Base-by-base conservation (phyloP, 2,888 invertebrate genomes). In the Parasteatoda lunata region DNA sequence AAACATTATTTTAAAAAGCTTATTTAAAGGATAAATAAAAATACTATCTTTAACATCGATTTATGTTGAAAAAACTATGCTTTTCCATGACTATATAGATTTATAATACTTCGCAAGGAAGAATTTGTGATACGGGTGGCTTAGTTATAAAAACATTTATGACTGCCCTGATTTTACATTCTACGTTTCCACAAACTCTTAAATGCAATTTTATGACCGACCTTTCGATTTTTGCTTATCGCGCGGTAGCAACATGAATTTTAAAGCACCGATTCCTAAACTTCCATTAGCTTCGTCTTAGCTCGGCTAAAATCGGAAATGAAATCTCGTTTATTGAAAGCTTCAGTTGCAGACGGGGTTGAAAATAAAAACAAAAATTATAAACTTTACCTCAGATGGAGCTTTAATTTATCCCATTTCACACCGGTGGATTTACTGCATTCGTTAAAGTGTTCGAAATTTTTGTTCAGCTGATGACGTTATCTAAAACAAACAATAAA, bases 301-400 rank as follows among this genome's bases (percentile, higher is more conserved):
- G 64, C 75, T 54, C 64, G 48, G 45, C 66, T 51, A 8, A 69
- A 73, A 80, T 85, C 80, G 77, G 51, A 72, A 80, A 85, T 85
- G 54, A 66, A 85, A 85, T 77, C 80, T 85, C 77, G 80, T 80
- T 85, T 85, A 85, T 80, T 77, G 85, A 73, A 66, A 77, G 70
- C 75, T 54, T 59, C 45, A 52, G 78, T 73, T 75, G 73, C 65
- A 79, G 70, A 65, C 72, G 66, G 78, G 73, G 9, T 59, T 59
- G 9, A 8, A 59, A 59, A 8, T 9, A 59, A 59, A 59, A 59
- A 59, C 8, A n/a, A 59, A 59, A 59, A 59, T 6, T 76, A 71
- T n/a, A 85, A 80, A 76, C 51, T 69, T 75, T 76, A 51, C 71
- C 48, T 13, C 47, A 8, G 6, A 49, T 48, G 48, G 54, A 71